Evolutionary conservation across 2,113 vertebrate species (phyloP).

Genomic region (Globicephala melas): DNA sequence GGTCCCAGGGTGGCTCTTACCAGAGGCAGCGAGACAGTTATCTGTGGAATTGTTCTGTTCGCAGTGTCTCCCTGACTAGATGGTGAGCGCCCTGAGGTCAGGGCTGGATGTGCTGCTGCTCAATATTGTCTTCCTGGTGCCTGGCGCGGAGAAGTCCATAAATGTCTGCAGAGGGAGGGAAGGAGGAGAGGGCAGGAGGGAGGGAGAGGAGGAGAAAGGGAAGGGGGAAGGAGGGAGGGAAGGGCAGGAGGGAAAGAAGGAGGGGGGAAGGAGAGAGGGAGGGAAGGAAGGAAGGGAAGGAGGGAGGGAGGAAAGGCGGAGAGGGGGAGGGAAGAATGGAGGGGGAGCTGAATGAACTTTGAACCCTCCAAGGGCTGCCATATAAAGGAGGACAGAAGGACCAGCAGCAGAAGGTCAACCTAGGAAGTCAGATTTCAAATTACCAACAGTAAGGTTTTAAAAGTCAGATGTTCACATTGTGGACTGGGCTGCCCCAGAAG

Average conservation of each 20-base stretch:
- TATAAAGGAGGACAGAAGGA: background rate
- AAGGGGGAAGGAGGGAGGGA: no score
- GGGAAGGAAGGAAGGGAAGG: background rate
- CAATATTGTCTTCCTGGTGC: no score
- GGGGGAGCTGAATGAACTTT: conserved; percentile 69
- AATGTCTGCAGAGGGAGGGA: no score
- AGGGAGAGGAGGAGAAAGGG: background rate
- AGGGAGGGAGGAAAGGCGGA: background rate
- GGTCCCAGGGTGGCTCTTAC: background rate
- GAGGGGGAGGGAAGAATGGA: background rate
- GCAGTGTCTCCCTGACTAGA: background rate
- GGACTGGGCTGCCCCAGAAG: background rate
- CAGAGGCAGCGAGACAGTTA: background rate
- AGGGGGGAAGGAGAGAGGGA: no score
- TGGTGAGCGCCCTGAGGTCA: background rate
- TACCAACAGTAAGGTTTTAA: background rate
- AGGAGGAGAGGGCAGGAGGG: background rate
- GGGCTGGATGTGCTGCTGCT: background rate
- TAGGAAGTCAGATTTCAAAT: background rate
- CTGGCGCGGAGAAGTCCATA: no score
- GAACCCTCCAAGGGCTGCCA: conserved; percentile 43
- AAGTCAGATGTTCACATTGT: background rate
- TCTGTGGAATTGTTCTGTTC: accelerated
- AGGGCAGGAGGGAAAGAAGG: no score
- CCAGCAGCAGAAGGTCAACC: background rate